Conservation (phyloP, 2,888 invertebrate genomes). For the Agrochola lychnidis region DNA sequence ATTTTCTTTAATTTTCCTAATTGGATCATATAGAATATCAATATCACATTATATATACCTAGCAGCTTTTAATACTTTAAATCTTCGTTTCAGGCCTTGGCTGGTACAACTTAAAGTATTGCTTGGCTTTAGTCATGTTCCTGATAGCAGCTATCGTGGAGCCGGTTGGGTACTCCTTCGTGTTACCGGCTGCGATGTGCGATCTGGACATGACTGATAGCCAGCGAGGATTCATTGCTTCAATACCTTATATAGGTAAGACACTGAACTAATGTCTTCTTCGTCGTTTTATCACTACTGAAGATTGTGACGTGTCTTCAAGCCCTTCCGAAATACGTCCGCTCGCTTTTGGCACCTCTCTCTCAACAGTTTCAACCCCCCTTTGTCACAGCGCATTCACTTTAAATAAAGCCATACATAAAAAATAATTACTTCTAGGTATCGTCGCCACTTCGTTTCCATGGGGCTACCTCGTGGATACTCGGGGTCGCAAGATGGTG, state of each 20-base stretch:
- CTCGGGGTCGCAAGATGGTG: constrained; percentile 92
- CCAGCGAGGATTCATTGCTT: constrained; percentile 90
- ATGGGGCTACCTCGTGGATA: constrained; percentile 95
- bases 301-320: background rate
- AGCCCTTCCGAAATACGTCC: background rate
- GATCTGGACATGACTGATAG: constrained; percentile 91
- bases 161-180: constrained; percentile 91
- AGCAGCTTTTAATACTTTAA: background rate
- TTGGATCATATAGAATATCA: too few relatives aligned
- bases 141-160: constrained; percentile 92
- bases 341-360: background rate
- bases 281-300: background rate
- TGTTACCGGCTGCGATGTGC: constrained; percentile 92
- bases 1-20: too few relatives aligned
- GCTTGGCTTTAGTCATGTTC: constrained; percentile 78
- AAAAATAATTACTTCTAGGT: constrained; percentile 80
- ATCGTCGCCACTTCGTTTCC: constrained; percentile 94
- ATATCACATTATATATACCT: too few relatives aligned
- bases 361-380: too few relatives aligned
- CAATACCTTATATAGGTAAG: constrained; percentile 92
- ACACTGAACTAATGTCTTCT: background rate
- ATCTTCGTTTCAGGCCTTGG: constrained; percentile 79
- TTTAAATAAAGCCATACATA: too few relatives aligned
- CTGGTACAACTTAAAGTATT: constrained; percentile 83
- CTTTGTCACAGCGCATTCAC: background rate